Base-by-base conservation (phyloP, 1,140 invertebrate genomes). In the Pseudomyrmex flavicornis region DNA sequence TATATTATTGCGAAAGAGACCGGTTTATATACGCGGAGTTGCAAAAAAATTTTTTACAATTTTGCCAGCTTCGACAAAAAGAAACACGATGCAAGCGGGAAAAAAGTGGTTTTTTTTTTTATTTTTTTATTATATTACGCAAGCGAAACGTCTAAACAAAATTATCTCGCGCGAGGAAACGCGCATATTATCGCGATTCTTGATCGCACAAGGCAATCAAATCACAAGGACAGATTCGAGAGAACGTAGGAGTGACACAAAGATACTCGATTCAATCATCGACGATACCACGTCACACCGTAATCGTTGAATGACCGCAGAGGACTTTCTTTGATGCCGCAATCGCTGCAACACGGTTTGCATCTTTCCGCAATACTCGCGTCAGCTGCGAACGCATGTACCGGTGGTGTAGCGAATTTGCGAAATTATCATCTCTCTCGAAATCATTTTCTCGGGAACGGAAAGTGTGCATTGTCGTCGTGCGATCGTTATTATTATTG, bases 291-390 rank as follows among this genome's bases (percentile, higher is more conserved):
- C 54, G 17, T 68, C 50, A 22, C 44, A 54, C 35, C 46, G 48
- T 80, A 79, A 80, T 80, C 56, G 44, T 70, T 50, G 44, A 46
- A 69, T 48, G 44, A 79, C 76, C 66, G 66, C 76, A 59, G 72
- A 70, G 72, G 72, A 80, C 66, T 80, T 80, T 80, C 66, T 80
- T 80, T 26, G 58, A 61, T 80, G 76, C 56, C 54, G 68, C 44
- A 80, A 80, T 80, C 56, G 76, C 68, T 46, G 15, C 44, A 59
- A 72, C 46, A 50, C 66, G 44, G 59, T 79, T 79, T 69, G 76
- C 46, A 79, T 79, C 22, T 72, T 80, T 61, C 52, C 50, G 74
- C 74, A 65, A 76, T 52, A 22, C 48, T 15, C 35, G 76, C 66
- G 65, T 79, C 63, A 79, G 66, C 54, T 70, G 52, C 35, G 48